Evolutionary conservation across 2,888 invertebrate genomes (phyloP), one percentile per base, ranked within the genome.

Genomic region (Gisinianus flammeolus): DNA sequence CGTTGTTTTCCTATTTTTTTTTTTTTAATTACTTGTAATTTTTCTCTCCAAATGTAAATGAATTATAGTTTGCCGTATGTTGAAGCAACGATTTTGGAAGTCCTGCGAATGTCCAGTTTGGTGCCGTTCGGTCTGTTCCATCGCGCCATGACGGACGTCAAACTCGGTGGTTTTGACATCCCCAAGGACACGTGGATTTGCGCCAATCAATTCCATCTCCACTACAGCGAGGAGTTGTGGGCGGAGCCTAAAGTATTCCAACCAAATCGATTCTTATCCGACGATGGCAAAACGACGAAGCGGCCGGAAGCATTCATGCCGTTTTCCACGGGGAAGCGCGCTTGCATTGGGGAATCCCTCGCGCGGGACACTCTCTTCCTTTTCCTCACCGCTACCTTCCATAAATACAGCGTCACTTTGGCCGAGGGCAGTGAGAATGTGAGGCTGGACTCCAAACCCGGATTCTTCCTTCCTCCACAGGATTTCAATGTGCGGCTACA

Each of bases 261-360:
- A 1, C 73, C 73, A 8, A 35, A 31, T 8, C 22, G 73, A 6
- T 58, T 58, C 24, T 16, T 73, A 8, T 19, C 62, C 4, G 12
- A 5, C 24, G 73, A 73, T 26, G 62, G 62, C 16, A 71, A 52
- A 26, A 31, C 8, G 8, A 2, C 62, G 12, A 1, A 58, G 2
- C 54, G 54, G 5, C 24, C 26, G 1, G 62, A 58, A 22, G 54
- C 54, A 22, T n/a, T 73, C n/a, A 62, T 62, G 26, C 62, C 62
- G n/a, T 73, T 73, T 31, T 73, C 73, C 19, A 24, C 31, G 5
- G 73, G 54, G 54, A 54, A 54, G 26, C n/a, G n/a, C 3, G n/a
- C n/a, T n/a, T n/a, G n/a, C n/a, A n/a, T n/a, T n/a, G n/a, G n/a
- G n/a, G n/a, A n/a, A n/a, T n/a, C 4, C 22, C 10, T 64, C 4